phyloP scores from a whole-genome alignment of 2,113 vertebrate species.

The Parotia lawesii region DNA sequence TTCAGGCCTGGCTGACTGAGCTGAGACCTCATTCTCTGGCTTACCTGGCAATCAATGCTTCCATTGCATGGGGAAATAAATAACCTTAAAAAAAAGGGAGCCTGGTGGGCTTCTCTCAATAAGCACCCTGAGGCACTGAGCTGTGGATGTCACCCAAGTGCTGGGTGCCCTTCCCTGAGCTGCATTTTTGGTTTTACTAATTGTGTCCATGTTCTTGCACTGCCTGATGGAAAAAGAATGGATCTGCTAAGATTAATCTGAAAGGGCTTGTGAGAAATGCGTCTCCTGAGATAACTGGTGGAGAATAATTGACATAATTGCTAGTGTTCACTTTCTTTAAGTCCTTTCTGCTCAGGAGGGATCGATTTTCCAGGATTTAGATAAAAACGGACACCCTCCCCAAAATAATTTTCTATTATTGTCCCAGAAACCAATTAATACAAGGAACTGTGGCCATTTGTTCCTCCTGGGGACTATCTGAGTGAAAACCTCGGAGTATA shows the following conservation, averaged over 20 bases:
- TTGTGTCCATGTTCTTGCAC: neutral
- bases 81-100: neutral
- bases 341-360: constrained; percentile 22
- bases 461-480: neutral
- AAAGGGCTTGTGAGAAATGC: constrained; percentile 26
- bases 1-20: neutral
- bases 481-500: neutral
- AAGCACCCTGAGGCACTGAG: neutral
- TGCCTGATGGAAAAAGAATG: constrained; percentile 1
- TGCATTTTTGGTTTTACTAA: neutral
- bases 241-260: neutral
- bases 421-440: constrained; percentile 47
- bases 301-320: constrained; percentile 45
- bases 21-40: neutral
- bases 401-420: constrained; percentile 41
- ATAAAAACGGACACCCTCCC: constrained; percentile 7
- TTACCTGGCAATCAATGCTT: neutral
- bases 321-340: constrained; percentile 15
- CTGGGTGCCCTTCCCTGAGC: neutral
- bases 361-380: constrained; percentile 36
- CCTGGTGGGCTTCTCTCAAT: neutral
- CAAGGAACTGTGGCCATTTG: neutral
- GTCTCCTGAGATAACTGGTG: constrained; percentile 37
- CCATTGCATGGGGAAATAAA: neutral
- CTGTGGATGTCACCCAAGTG: neutral